Conservation (phyloP, 92 coral and sea anemone genomes). For the Isaurus tuberculatus region DNA sequence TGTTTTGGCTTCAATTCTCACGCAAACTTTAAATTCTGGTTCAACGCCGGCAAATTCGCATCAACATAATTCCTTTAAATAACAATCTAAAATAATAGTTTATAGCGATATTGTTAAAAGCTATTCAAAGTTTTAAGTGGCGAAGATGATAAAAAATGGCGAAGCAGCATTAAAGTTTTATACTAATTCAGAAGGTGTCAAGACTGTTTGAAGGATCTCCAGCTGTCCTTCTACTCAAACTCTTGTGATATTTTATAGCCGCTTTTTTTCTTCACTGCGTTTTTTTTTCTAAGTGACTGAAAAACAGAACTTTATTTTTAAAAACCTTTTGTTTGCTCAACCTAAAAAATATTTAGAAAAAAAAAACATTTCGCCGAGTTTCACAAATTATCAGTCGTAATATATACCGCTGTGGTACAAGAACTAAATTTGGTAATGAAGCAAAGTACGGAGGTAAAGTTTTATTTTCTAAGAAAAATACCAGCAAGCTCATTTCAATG, state of each 20-base stretch:
- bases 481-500: conserved; percentile 11
- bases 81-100: not conserved
- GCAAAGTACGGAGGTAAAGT: not conserved
- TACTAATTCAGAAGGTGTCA: not conserved
- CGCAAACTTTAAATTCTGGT: conserved; percentile 19
- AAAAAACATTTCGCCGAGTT: not conserved
- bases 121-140: not conserved
- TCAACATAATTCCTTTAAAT: not conserved
- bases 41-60: not conserved
- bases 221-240: conserved; percentile 36
- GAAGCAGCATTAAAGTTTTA: conserved; percentile 39
- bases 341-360: not conserved
- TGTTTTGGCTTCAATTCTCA: conserved; percentile 30
- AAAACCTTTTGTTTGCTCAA: not conserved
- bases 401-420: not conserved
- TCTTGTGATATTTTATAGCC: conserved; percentile 26
- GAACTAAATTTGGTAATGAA: conserved; percentile 7
- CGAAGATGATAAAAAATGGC: conserved; percentile 23
- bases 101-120: not conserved
- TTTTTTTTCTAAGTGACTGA: not conserved
- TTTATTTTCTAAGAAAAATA: conserved; percentile 19
- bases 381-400: not conserved
- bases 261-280: not conserved
- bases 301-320: not conserved
- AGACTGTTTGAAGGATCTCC: conserved; percentile 16